These are phyloP conservation scores for Sebastes oblongus DNA, from an alignment of 2,797 vertebrate species.

Conservation along the genomic window DNA sequence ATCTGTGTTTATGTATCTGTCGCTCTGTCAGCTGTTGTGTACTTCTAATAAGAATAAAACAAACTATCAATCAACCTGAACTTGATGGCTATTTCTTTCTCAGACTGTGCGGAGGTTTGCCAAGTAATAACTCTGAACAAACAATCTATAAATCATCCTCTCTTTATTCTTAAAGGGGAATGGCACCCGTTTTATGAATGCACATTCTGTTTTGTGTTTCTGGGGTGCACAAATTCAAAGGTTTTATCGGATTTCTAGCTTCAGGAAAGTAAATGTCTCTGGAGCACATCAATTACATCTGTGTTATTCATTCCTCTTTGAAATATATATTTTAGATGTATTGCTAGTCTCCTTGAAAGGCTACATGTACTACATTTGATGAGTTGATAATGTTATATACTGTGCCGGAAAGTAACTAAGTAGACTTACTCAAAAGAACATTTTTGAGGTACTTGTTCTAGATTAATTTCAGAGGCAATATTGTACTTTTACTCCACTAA, in stretches of 20 bases:
- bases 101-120: not conserved
- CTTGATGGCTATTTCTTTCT: constrained; percentile 25
- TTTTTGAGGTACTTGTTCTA: not conserved
- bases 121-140: constrained; percentile 22
- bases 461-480: not conserved
- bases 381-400: not conserved
- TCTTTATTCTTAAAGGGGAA: constrained; percentile 13
- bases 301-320: not conserved
- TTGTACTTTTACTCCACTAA: not conserved
- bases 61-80: constrained; percentile 25
- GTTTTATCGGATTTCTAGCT: not conserved
- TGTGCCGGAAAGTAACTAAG: not conserved
- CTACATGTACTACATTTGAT: not conserved
- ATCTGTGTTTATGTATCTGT: constrained; percentile 36
- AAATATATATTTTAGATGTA: not conserved
- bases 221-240: not conserved
- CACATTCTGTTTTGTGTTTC: not conserved
- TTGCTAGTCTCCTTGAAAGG: not conserved
- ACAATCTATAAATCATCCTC: constrained; percentile 27
- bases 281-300: not conserved
- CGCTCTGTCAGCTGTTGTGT: not conserved
- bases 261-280: not conserved
- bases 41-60: constrained; percentile 52
- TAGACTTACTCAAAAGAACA: not conserved
- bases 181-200: not conserved